A percentile compares a stretch with the other conserved stretches of the same genome.
Evolutionary conservation across 2,797 vertebrate genomes (phyloP).

Genomic region (Chromis chromis): DNA sequence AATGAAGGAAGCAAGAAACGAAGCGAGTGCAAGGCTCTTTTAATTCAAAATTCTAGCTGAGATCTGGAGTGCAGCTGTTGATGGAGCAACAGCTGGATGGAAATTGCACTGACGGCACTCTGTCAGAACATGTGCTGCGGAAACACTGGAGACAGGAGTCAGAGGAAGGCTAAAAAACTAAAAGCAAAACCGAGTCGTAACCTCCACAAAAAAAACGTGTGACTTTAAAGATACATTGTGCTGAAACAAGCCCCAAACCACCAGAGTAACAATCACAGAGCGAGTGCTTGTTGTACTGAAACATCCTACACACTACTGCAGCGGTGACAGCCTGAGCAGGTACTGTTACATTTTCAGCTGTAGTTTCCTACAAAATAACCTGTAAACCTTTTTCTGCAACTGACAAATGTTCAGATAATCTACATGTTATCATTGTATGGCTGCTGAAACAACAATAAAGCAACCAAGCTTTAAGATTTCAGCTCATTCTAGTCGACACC

Average conservation of each 20-base stretch:
- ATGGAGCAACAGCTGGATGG: conserved; percentile 47
- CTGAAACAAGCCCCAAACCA: conserved; percentile 34
- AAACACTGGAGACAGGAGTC: conserved; percentile 18
- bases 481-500: no score
- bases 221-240: conserved; percentile 23
- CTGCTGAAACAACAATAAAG: no score
- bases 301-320: conserved; percentile 4
- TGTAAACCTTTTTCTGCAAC: conserved; percentile 4
- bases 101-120: conserved; percentile 18
- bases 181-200: conserved; percentile 40
- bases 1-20: not conserved
- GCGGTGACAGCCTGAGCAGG: conserved; percentile 3
- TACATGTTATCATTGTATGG: no score
- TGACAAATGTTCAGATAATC: no score
- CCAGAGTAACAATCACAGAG: conserved; percentile 30
- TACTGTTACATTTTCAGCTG: conserved; percentile 1
- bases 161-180: conserved; percentile 21
- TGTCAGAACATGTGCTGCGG: conserved; percentile 8
- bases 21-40: not conserved
- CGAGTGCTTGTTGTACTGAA: conserved; percentile 29
- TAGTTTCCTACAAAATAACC: not conserved
- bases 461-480: no score
- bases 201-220: not conserved
- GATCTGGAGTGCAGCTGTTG: conserved; percentile 42
- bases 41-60: conserved; percentile 1